phyloP scores from a whole-genome alignment of 2,113 vertebrate species.

The Phyllopteryx taeniolatus region DNA sequence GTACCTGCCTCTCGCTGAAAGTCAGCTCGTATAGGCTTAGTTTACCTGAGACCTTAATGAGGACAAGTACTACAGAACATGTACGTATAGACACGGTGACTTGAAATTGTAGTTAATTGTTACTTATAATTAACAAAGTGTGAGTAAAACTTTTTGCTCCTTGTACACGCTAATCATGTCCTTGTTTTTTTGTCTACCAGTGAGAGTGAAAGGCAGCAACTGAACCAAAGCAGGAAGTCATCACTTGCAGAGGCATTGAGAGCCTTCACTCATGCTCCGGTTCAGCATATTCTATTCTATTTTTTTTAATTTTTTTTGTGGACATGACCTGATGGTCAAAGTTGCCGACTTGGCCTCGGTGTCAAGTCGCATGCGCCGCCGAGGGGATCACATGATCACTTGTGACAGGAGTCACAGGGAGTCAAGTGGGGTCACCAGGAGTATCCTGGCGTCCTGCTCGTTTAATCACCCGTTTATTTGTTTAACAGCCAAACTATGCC shows the following conservation, averaged over 20 bases:
- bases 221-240: slow-evolving; percentile 44
- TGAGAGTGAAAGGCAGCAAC: slow-evolving; percentile 20
- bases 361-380: background rate
- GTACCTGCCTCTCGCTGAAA: too few relatives aligned
- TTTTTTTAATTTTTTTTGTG: slow-evolving; percentile 4
- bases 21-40: too few relatives aligned
- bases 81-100: too few relatives aligned
- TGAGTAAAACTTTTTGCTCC: background rate
- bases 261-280: slow-evolving; percentile 22
- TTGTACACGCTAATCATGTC: too few relatives aligned
- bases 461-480: slow-evolving; percentile 71
- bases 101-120: too few relatives aligned
- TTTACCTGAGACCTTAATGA: too few relatives aligned
- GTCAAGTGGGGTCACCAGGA: slow-evolving; percentile 76
- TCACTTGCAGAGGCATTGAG: slow-evolving; percentile 31
- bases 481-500: slow-evolving; percentile 42
- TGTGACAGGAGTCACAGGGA: slow-evolving; percentile 72
- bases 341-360: slow-evolving; percentile 9
- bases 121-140: background rate
- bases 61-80: too few relatives aligned
- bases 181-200: slow-evolving; percentile 26
- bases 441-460: slow-evolving; percentile 70
- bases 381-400: slow-evolving; percentile 70
- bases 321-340: background rate
- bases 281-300: slow-evolving; percentile 3